Conservation (phyloP, 2,888 invertebrate species). For the Lapara coniferarum region DNA sequence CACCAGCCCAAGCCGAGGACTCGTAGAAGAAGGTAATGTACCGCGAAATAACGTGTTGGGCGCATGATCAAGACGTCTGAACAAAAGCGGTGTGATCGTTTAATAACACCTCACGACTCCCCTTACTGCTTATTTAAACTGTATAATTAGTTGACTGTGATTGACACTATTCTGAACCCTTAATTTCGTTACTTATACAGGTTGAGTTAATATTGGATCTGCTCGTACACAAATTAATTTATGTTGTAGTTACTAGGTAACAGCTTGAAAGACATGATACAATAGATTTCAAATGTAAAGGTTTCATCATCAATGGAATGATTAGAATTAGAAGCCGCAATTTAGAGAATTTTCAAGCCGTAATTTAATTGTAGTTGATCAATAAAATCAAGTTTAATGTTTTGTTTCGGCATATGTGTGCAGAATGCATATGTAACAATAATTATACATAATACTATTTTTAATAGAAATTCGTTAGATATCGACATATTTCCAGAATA, state of each 20-base stretch:
- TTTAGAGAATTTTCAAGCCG: too few relatives aligned
- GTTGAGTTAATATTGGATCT: neutral
- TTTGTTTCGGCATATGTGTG: too few relatives aligned
- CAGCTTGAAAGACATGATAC: too few relatives aligned
- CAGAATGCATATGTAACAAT: too few relatives aligned
- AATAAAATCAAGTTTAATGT: too few relatives aligned
- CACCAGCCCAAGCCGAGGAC: constrained; percentile 76
- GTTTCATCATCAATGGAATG: too few relatives aligned
- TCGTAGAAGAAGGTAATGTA: constrained; percentile 67
- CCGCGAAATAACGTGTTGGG: constrained; percentile 64
- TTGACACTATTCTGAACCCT: constrained; percentile 20
- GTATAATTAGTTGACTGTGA: constrained; percentile 3
- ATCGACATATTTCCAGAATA: too few relatives aligned
- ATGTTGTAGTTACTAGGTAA: neutral
- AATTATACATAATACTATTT: too few relatives aligned
- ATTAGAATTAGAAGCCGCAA: too few relatives aligned
- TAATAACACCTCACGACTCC: constrained; percentile 1
- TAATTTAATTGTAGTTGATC: too few relatives aligned
- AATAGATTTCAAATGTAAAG: too few relatives aligned
- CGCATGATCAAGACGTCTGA: constrained; percentile 35
- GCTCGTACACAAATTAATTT: neutral
- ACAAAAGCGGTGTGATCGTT: constrained; percentile 18
- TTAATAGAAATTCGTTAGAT: too few relatives aligned
- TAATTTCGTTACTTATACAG: constrained; percentile 20
- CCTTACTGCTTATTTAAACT: neutral